Conservation (phyloP, 2,888 invertebrate species). For the Cerastoderma edule region DNA sequence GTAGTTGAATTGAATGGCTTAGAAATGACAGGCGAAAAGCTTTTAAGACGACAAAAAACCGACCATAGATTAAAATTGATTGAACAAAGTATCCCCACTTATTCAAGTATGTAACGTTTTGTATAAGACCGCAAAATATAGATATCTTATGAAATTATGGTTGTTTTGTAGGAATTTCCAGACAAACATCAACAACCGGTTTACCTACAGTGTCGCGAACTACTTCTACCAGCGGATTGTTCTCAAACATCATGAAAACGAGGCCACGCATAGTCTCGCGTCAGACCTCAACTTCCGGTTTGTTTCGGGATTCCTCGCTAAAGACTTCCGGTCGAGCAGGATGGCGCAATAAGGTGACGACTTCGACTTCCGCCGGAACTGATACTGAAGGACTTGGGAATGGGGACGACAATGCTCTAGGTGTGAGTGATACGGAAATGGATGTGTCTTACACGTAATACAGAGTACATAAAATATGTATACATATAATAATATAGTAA, state of each 20-base stretch:
- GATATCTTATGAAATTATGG: too few relatives aligned
- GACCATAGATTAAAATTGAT: too few relatives aligned
- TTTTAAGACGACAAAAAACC: too few relatives aligned
- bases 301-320: constrained; percentile 17
- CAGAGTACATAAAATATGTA: too few relatives aligned
- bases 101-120: too few relatives aligned
- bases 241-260: constrained; percentile 10
- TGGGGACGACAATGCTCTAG: not conserved
- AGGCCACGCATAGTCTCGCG: constrained; percentile 30
- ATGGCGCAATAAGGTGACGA: not conserved
- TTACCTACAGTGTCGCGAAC: constrained; percentile 30
- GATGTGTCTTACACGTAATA: constrained; percentile 5
- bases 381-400: not conserved
- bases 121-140: too few relatives aligned
- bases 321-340: not conserved
- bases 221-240: constrained; percentile 41
- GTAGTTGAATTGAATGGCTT: too few relatives aligned
- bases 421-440: constrained; percentile 2
- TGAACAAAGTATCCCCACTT: too few relatives aligned
- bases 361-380: constrained; percentile 17
- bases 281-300: constrained; percentile 45
- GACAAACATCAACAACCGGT: constrained; percentile 51
- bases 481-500: too few relatives aligned
- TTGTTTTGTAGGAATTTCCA: constrained; percentile 33
- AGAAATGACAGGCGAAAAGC: too few relatives aligned